Conservation (phyloP, 1,140 invertebrate species). For the Thaumatotibia leucotreta region DNA sequence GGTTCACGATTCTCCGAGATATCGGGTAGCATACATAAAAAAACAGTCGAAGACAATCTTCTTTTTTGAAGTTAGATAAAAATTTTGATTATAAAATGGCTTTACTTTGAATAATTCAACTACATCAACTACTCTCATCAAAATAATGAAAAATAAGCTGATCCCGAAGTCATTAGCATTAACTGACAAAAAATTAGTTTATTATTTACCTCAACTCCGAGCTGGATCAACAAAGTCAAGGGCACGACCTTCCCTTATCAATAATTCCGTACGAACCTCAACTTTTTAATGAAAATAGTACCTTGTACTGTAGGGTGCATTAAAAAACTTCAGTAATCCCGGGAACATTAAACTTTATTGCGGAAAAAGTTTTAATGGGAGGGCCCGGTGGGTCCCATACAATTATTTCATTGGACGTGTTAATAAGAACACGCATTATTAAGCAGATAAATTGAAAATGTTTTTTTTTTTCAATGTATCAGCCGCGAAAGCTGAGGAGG, state of each 20-base stretch:
- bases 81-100: no score
- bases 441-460: background rate
- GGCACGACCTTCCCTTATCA: background rate
- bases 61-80: no score
- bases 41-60: no score
- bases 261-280: conserved; percentile 2
- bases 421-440: background rate
- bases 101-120: no score
- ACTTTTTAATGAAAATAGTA: conserved; percentile 11
- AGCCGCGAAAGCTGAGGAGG: no score
- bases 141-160: no score
- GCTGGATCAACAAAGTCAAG: background rate
- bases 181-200: no score
- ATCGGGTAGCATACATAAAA: no score
- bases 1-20: no score
- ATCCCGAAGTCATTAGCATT: no score
- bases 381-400: background rate
- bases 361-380: conserved; percentile 2
- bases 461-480: no score
- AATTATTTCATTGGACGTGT: background rate
- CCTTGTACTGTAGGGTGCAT: conserved; percentile 5
- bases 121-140: no score
- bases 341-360: conserved; percentile 1
- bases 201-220: background rate
- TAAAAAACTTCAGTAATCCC: conserved; percentile 10